Conservation (phyloP, 2,797 vertebrate species). For the Mormyrops attenuatus region DNA sequence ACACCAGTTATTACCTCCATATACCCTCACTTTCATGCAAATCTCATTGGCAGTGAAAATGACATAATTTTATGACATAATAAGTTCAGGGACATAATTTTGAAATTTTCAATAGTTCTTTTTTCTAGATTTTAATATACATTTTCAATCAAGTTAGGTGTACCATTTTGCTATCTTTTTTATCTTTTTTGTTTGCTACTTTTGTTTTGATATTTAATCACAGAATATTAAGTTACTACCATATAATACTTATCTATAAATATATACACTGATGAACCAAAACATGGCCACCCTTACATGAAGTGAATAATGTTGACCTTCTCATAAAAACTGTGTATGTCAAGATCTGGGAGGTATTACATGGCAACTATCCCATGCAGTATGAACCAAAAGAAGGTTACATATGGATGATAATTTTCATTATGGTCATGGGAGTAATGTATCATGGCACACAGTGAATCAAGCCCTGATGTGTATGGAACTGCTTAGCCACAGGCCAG, state of each 20-base stretch:
- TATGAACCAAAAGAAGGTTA: neutral
- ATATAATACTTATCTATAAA: neutral
- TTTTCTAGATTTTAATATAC: neutral
- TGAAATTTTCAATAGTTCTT: neutral
- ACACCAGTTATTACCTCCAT: conserved; percentile 10
- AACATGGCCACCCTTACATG: neutral
- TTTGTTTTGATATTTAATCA: neutral
- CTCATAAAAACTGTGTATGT: too few relatives aligned
- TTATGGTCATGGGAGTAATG: neutral
- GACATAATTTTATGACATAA: too few relatives aligned
- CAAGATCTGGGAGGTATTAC: too few relatives aligned
- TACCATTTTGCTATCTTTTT: neutral
- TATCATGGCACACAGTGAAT: neutral
- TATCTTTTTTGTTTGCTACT: neutral
- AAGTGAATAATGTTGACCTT: neutral
- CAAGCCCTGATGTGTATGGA: neutral
- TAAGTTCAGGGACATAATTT: neutral
- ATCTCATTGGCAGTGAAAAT: neutral
- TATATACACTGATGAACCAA: neutral
- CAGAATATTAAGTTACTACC: neutral
- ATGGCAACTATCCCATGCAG: neutral
- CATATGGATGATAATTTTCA: neutral
- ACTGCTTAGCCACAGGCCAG: neutral
- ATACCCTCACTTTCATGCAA: neutral
- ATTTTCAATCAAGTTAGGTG: neutral